These are phyloP conservation scores for Zosterops hypoxanthus DNA, from an alignment of 2,113 vertebrate genomes.

Conservation along the genomic window DNA sequence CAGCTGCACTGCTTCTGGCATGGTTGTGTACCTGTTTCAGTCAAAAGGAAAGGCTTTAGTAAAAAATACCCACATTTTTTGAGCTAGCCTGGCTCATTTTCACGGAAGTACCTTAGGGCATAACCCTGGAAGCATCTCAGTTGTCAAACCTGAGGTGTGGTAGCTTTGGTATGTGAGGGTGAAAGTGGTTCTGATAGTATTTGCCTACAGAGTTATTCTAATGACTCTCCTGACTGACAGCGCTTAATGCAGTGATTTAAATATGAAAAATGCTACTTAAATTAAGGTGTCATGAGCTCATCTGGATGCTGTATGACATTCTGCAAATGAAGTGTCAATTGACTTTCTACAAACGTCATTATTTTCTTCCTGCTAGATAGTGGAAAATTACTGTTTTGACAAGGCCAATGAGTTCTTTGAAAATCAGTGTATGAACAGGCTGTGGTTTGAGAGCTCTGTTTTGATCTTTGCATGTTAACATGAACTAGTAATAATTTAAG, in stretches of 20 bases:
- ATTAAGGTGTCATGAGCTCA: constrained; percentile 14
- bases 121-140: not conserved
- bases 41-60: not conserved
- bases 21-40: not conserved
- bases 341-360: constrained; percentile 1
- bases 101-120: not conserved
- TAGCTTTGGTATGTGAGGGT: not conserved
- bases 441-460: constrained; percentile 37
- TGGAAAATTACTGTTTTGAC: constrained; percentile 56
- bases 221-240: not conserved
- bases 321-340: constrained; percentile 24
- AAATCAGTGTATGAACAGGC: not conserved
- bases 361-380: constrained; percentile 21
- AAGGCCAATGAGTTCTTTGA: constrained; percentile 1
- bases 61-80: not conserved
- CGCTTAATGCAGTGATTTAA: not conserved
- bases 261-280: constrained; percentile 16
- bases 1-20: not conserved
- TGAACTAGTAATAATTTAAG: not conserved
- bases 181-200: not conserved
- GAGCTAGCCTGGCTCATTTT: not conserved
- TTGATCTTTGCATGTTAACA: constrained; percentile 35
- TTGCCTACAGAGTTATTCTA: not conserved
- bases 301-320: not conserved
- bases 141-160: not conserved